Conservation (phyloP, 2,797 vertebrate genomes). For the Arremon brunneinucha region DNA sequence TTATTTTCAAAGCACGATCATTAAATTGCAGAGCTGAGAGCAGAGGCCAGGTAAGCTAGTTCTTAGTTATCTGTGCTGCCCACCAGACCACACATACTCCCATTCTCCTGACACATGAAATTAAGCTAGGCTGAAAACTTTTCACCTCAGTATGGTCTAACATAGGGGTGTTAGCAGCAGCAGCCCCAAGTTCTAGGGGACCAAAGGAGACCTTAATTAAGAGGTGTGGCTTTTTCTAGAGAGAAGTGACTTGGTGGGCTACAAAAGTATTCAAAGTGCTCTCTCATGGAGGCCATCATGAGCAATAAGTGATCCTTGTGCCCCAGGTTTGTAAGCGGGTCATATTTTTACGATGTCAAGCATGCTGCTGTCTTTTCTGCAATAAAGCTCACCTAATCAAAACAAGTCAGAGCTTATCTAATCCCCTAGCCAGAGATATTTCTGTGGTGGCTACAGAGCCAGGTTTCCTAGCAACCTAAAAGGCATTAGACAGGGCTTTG, state of each 20-base stretch:
- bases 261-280: not conserved
- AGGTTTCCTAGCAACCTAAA: conserved; percentile 75
- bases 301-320: not conserved
- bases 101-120: not conserved
- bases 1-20: not conserved
- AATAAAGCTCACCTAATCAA: conserved; percentile 44
- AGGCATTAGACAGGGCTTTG: conserved; percentile 54
- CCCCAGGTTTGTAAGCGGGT: not conserved
- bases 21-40: not conserved
- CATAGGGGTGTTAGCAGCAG: not conserved
- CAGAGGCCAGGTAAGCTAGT: not conserved
- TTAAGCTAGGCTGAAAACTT: not conserved
- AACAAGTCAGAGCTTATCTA: conserved; percentile 64
- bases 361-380: not conserved
- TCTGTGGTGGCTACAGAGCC: conserved; percentile 62
- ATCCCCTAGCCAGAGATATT: conserved; percentile 48
- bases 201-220: not conserved
- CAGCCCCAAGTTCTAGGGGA: not conserved
- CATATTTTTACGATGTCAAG: not conserved
- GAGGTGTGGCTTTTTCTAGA: not conserved
- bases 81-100: not conserved
- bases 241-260: not conserved
- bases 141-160: not conserved
- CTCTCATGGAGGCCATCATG: accelerated
- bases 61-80: not conserved